Percentiles rank a stretch among this genome's conserved stretches.
These are phyloP conservation scores for Sycophila texana DNA, from an alignment of 2,888 invertebrate genomes.

Conservation along the genomic window DNA sequence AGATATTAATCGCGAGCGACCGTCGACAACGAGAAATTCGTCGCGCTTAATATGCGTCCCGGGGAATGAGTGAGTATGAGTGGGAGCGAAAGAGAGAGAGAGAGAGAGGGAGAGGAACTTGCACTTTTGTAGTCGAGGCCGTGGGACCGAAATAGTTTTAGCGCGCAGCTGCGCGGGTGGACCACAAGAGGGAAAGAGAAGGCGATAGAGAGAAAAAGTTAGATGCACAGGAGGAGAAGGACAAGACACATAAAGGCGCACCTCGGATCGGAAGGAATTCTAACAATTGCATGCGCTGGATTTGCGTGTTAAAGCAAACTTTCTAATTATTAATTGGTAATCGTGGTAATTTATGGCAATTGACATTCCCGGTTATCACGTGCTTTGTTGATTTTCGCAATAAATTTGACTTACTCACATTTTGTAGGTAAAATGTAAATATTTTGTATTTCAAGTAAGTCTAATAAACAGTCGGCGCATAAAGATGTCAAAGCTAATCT, in stretches of 20 bases:
- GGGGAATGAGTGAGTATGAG: not conserved
- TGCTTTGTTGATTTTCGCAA: not conserved
- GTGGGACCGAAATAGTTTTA: not conserved
- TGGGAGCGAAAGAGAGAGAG: no score
- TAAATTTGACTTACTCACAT: not conserved
- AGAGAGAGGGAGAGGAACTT: not conserved
- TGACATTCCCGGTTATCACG: not conserved
- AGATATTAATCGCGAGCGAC: constrained; percentile 6
- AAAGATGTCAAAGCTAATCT: no score
- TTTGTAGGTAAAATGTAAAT: not conserved
- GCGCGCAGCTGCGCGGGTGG: constrained; percentile 23
- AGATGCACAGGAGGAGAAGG: not conserved
- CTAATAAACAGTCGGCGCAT: no score
- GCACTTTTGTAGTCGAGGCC: constrained; percentile 3
- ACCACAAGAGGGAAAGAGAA: not conserved
- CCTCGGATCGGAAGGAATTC: not conserved
- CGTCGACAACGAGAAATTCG: constrained; percentile 25
- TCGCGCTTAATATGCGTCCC: constrained; percentile 14
- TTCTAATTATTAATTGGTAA: not conserved
- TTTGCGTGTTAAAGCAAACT: not conserved
- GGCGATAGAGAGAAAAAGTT: not conserved
- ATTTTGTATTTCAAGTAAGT: not conserved
- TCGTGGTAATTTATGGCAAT: not conserved
- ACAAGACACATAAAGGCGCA: not conserved
- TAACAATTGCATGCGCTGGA: constrained; percentile 11